Evolutionary conservation across 2,797 vertebrate genomes (phyloP).

Genomic region (Amphiprion clarkii): DNA sequence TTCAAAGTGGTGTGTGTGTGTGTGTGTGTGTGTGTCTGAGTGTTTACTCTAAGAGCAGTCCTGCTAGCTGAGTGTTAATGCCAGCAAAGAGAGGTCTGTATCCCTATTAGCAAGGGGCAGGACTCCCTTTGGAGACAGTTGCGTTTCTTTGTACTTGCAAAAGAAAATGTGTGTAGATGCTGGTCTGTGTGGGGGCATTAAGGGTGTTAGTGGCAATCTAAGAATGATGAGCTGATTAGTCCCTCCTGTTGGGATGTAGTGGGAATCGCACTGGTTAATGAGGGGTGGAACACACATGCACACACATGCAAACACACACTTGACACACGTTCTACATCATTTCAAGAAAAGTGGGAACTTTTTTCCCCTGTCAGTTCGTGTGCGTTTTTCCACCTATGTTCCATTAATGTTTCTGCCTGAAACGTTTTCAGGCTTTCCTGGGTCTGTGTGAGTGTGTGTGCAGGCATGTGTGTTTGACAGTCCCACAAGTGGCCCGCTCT

Average conservation of each 20-base stretch:
- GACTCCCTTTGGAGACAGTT: constrained; percentile 28
- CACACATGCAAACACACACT: constrained; percentile 1
- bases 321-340: background rate
- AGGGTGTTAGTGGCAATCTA: constrained; percentile 54
- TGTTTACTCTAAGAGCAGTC: constrained; percentile 40
- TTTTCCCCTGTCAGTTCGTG: constrained; percentile 26
- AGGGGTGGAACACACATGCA: constrained; percentile 13
- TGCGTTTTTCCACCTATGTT: constrained; percentile 15
- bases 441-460: constrained; percentile 20
- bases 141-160: constrained; percentile 16
- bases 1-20: constrained; percentile 21
- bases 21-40: constrained; percentile 14
- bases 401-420: constrained; percentile 27
- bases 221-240: constrained; percentile 69
- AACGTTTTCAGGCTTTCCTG: constrained; percentile 7
- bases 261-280: constrained; percentile 41
- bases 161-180: constrained; percentile 6
- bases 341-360: background rate
- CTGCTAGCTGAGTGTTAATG: constrained; percentile 61
- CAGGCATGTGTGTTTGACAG: constrained; percentile 21
- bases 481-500: constrained; percentile 33
- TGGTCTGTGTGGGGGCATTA: constrained; percentile 22
- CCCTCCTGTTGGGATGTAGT: constrained; percentile 46
- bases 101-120: constrained; percentile 58
- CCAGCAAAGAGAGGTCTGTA: constrained; percentile 43